Evolutionary conservation across 1,140 invertebrate species (phyloP).

Genomic region (Trichonephila inaurata): DNA sequence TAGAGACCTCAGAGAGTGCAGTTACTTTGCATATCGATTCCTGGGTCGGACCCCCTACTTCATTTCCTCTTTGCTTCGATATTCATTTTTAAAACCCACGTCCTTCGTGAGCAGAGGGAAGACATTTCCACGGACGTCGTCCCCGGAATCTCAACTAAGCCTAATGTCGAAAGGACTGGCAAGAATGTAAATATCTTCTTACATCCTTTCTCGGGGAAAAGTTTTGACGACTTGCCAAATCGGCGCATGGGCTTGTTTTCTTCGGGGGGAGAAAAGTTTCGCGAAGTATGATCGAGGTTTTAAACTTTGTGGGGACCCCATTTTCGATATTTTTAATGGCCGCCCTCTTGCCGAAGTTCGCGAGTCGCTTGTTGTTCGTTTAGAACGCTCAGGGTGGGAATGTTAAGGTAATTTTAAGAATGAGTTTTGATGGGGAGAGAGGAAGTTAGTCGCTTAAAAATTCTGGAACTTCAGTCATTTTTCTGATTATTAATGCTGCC

Average conservation of each 20-base stretch:
- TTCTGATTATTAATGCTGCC: neutral
- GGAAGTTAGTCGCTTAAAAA: neutral
- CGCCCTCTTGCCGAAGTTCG: neutral
- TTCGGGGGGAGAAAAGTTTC: neutral
- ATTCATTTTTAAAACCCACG: constrained; percentile 76
- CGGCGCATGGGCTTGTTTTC: constrained; percentile 18
- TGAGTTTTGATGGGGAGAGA: constrained; percentile 3
- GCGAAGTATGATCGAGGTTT: neutral
- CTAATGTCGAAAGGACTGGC: constrained; percentile 36
- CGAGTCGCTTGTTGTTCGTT: neutral
- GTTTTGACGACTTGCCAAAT: constrained; percentile 63
- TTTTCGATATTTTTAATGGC: constrained; percentile 48
- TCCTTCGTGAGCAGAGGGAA: neutral
- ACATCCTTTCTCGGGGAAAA: constrained; percentile 29
- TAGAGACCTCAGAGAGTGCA: constrained; percentile 20
- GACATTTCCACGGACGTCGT: constrained; percentile 36
- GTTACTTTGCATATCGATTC: constrained; percentile 75
- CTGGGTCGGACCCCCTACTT: constrained; percentile 46
- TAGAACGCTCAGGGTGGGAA: neutral
- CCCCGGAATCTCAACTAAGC: constrained; percentile 73
- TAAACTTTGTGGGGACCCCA: too few species aligned
- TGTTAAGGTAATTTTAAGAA: constrained; percentile 19
- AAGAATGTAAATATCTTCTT: constrained; percentile 76
- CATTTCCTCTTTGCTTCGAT: constrained; percentile 76
- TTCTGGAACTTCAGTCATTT: neutral